A percentile compares a stretch with the other conserved stretches of the same genome.
These are phyloP conservation scores for Oedothorax gibbosus DNA, from an alignment of 1,140 invertebrate species.

Conservation along the genomic window DNA sequence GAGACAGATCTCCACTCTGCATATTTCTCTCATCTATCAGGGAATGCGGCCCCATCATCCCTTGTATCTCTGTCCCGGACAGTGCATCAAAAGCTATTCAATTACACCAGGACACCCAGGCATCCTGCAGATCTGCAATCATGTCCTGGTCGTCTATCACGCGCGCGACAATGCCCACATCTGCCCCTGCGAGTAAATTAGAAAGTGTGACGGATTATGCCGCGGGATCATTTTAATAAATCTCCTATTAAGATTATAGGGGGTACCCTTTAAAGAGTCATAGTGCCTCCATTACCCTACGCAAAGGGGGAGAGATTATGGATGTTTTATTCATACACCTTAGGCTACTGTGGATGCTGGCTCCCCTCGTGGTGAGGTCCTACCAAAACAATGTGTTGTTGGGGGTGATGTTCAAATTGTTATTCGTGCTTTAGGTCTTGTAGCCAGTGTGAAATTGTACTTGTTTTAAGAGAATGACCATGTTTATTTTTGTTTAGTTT, in stretches of 20 bases:
- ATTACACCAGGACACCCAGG: slow-evolving; percentile 31
- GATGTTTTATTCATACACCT: slow-evolving; percentile 61
- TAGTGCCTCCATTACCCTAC: slow-evolving; percentile 41
- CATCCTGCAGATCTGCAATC: slow-evolving; percentile 7
- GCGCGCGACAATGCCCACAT: slow-evolving; percentile 28
- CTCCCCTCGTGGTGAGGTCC: slow-evolving; percentile 1
- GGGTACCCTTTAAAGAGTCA: slow-evolving; percentile 40
- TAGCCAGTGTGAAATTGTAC: no score
- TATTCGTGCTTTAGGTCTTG: no score
- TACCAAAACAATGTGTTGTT: slow-evolving; percentile 49
- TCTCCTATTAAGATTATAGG: slow-evolving; percentile 61
- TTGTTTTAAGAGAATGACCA: no score
- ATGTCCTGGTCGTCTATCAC: slow-evolving; percentile 26
- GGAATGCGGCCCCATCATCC: not conserved
- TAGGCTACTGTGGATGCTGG: not conserved
- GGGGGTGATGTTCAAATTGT: not conserved
- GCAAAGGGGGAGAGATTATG: slow-evolving; percentile 43
- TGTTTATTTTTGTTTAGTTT: no score
- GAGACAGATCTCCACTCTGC: slow-evolving; percentile 2
- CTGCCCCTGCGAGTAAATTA: slow-evolving; percentile 57
- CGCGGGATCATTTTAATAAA: slow-evolving; percentile 61
- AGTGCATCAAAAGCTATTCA: slow-evolving; percentile 52
- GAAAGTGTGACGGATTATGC: slow-evolving; percentile 62
- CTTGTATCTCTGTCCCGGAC: not conserved
- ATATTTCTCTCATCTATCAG: slow-evolving; percentile 42